Percentiles rank a stretch among this genome's conserved stretches.
phyloP scores from a whole-genome alignment of 2,113 vertebrate species.

The Tangachromis dhanisi region DNA sequence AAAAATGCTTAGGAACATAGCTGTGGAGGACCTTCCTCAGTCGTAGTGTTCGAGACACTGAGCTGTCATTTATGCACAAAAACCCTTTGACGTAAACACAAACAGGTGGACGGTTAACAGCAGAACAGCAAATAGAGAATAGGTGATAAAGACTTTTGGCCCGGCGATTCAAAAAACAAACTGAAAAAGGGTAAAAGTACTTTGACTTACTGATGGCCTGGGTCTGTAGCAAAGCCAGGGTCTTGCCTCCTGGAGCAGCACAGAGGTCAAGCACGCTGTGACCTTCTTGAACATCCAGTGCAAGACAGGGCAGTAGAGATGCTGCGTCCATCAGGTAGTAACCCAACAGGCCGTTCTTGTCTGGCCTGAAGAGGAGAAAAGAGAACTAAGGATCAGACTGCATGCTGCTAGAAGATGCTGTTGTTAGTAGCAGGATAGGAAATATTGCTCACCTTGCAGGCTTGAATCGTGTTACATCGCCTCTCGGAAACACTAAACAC shows the following conservation, averaged over 20 bases:
- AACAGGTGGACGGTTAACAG: background rate
- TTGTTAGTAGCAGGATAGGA: background rate
- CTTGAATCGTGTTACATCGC: conserved; percentile 80
- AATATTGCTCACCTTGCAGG: conserved; percentile 75
- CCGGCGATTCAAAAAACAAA: background rate
- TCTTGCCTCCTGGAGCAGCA: conserved; percentile 91
- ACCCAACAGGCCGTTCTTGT: conserved; percentile 68
- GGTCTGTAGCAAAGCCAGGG: conserved; percentile 84
- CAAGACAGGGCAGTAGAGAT: conserved; percentile 87
- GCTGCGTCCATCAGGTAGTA: conserved; percentile 95
- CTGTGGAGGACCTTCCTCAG: conserved; percentile 75
- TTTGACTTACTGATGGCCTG: conserved; percentile 75
- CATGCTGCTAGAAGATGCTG: background rate
- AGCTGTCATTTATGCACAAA: conserved; percentile 82
- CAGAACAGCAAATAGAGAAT: background rate
- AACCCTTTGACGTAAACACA: conserved; percentile 58
- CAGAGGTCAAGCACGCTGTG: conserved; percentile 88
- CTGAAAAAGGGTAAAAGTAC: background rate
- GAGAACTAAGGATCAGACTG: background rate
- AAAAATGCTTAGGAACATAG: conserved; percentile 76
- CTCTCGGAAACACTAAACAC: conserved; percentile 86
- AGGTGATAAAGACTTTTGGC: background rate
- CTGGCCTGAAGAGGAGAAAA: conserved; percentile 64
- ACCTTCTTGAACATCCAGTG: conserved; percentile 73
- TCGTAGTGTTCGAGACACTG: conserved; percentile 76